Base-by-base conservation (phyloP, 2,113 vertebrate genomes). In the Passer montanus region DNA sequence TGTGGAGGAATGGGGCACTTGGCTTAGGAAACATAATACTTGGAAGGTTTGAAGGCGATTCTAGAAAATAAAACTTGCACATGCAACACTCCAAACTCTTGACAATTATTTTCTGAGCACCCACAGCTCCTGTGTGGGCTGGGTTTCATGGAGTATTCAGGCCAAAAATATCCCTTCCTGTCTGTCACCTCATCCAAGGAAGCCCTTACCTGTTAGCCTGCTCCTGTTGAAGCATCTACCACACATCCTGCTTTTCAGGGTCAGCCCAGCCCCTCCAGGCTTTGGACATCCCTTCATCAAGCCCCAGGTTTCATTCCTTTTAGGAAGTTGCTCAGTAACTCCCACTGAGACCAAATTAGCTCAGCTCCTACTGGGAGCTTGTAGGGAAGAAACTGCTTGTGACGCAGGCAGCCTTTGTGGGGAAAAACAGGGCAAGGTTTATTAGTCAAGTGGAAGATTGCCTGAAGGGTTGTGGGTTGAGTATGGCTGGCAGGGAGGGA, bases 311-410 rank as follows among this genome's bases (percentile, higher is more conserved):
- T 69, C 6, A 6, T 67, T 95, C 31, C 72, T 84, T 84, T 93
- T 69, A 46, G 68, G 60, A 94, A 76, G 72, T 70, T 86, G 63
- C 79, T 96, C 75, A 8, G 2, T 90, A 74, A 90, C 94, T 97
- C 96, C 95, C 79, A 80, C 96, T 86, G 89, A 92, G 89, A 90
- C 92, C 83, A 87, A 93, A 96, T 94, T 94, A 96, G 93, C 95
- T 93, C 89, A 70, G 93, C 94, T 96, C 68, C 93, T 70, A 15
- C 86, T 49, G 68, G 68, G 83, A 92, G 72, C 92, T 96, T 67
- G 7, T 24, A 70, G 80, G 95, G 89, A 67, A 94, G 91, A 39
- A 96, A 39, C 13, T 58, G 76, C 91, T 56, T 20, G 80, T 89
- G 89, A 90, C 13, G 73, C 76, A 93, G 76, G 80, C 79, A 92